Evolutionary conservation across 2,113 vertebrate genomes (phyloP), one percentile per base, ranked within the genome.

Genomic region (Erythrocercus mccallii): DNA sequence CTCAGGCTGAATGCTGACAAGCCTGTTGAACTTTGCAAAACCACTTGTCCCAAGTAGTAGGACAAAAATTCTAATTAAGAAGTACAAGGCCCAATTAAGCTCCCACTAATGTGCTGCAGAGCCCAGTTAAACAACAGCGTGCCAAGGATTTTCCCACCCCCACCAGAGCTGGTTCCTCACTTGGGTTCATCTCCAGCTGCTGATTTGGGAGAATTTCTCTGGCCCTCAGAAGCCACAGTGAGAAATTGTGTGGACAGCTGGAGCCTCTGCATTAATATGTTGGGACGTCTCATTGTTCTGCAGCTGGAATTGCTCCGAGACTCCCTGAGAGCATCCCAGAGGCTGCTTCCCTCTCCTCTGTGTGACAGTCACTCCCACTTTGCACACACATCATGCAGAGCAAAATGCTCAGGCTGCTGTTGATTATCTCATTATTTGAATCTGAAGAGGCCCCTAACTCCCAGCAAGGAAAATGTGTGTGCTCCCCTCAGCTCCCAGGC

Each of bases 21-120:
- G 57, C 86, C 86, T 90, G 93, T 84, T 57, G 51, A 93, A 96
- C 88, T 94, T 90, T 81, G 71, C 88, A 96, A 85, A 96, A 68
- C 71, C 69, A 74, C 90, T 94, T 38, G 76, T 88, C 95, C 64
- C 40, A 86, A 78, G 68, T 1, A 35, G 48, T 2, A 68, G 40
- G 86, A 72, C 1, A 2, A 71, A 30, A 90, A 74, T 69, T 73
- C 76, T 94, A 93, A 95, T 93, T 88, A 86, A 66, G 60, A 65
- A 81, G 45, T 72, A 87, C 82, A 61, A 86, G 82, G 72, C 27
- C 69, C 90, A 94, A 94, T 95, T 96, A 93, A 92, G 88, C 53
- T 54, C 89, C 78, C 83, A 15, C 53, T 86, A 72, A 86, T 8
- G 40, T 30, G 71, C 92, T 62, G 88, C 69, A 71, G 40, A 88